Evolutionary conservation across 2,113 vertebrate genomes (phyloP).

Genomic region (Willisornis vidua): DNA sequence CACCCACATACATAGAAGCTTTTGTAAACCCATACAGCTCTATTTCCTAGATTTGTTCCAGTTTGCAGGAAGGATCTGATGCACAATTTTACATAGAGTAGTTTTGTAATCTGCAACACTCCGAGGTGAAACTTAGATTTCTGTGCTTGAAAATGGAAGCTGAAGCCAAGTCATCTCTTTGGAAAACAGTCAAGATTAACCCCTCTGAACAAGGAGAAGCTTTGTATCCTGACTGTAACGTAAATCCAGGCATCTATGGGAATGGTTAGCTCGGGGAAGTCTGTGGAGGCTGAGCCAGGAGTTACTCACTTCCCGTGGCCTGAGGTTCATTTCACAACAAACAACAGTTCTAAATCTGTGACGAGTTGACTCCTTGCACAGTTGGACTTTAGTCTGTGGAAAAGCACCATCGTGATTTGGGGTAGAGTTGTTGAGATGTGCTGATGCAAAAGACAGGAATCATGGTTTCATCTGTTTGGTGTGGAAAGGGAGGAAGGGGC

Average conservation of each 20-base stretch:
- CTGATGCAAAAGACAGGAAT: background rate
- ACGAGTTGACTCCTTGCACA: background rate
- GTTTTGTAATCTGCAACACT: constrained; percentile 34
- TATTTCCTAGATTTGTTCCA: constrained; percentile 59
- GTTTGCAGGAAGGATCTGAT: constrained; percentile 59
- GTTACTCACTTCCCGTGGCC: constrained; percentile 49
- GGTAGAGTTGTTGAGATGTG: background rate
- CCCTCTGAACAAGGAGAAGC: background rate
- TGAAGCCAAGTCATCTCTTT: constrained; percentile 21
- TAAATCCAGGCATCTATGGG: background rate
- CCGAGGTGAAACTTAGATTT: constrained; percentile 42
- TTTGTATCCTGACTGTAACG: background rate
- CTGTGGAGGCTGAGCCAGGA: constrained; percentile 7
- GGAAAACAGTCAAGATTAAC: constrained; percentile 20
- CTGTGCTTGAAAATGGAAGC: constrained; percentile 18
- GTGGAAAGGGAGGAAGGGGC: background rate
- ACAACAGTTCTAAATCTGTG: background rate
- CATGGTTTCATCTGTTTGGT: background rate
- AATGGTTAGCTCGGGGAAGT: background rate
- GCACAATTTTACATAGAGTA: constrained; percentile 15
- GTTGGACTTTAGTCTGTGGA: constrained; percentile 10
- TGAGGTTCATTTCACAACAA: constrained; percentile 21
- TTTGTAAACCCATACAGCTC: constrained; percentile 36
- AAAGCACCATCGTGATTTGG: background rate
- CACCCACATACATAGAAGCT: background rate